These are phyloP conservation scores for Eupithecia exiguata DNA, from an alignment of 2,888 invertebrate genomes.

Conservation along the genomic window DNA sequence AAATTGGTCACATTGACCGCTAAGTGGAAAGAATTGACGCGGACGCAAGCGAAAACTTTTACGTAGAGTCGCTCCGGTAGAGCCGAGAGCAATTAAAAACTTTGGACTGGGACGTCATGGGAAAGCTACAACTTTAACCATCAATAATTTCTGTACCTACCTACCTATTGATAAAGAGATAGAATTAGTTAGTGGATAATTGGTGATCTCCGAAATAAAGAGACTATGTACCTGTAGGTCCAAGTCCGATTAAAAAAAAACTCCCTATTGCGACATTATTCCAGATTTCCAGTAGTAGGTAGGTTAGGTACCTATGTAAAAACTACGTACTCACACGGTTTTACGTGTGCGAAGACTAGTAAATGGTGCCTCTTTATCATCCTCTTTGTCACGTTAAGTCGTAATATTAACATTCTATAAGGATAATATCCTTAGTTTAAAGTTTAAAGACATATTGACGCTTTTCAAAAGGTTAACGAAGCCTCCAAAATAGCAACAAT, in stretches of 20 bases:
- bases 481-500: conserved; percentile 21
- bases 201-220: too few species aligned
- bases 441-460: neutral
- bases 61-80: conserved; percentile 18
- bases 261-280: too few species aligned
- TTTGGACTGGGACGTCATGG: neutral
- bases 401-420: neutral
- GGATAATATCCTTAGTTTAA: neutral
- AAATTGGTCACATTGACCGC: conserved; percentile 80
- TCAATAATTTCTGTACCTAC: neutral
- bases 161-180: too few species aligned
- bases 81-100: conserved; percentile 24
- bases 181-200: too few species aligned
- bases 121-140: neutral
- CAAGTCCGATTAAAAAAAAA: too few species aligned
- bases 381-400: too few species aligned
- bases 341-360: too few species aligned
- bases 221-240: too few species aligned
- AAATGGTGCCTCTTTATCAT: neutral
- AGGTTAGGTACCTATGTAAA: too few species aligned
- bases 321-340: too few species aligned
- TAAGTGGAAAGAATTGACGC: conserved; percentile 73
- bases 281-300: too few species aligned
- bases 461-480: conserved; percentile 15
- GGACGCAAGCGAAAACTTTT: conserved; percentile 44